phyloP scores from a whole-genome alignment of 2,113 vertebrate genomes.

The Corythornis madagascariensis region DNA sequence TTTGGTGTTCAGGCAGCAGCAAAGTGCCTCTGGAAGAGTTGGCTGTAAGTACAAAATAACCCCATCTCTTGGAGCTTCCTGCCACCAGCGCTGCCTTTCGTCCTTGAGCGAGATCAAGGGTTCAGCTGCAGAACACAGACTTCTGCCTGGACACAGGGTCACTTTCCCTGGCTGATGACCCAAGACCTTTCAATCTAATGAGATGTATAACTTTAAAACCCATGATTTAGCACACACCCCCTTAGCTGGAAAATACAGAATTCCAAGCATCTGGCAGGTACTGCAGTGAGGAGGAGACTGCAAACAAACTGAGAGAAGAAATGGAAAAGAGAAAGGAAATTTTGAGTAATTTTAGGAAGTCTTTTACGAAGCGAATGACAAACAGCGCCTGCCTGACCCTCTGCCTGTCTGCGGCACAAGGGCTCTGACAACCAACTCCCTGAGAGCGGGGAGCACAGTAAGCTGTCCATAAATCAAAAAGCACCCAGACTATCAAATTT shows the following conservation, averaged over 20 bases:
- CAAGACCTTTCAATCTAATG: background rate
- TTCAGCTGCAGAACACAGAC: background rate
- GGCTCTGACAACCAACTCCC: background rate
- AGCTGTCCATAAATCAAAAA: slow-evolving; percentile 40
- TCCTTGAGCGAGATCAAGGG: background rate
- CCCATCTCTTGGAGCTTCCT: background rate
- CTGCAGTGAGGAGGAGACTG: background rate
- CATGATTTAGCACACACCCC: background rate
- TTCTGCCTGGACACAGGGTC: background rate
- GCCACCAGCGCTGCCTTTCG: background rate
- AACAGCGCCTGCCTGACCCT: slow-evolving; percentile 2
- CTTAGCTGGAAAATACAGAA: background rate
- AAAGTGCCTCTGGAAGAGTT: background rate
- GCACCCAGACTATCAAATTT: background rate
- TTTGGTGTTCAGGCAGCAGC: background rate
- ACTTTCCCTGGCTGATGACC: background rate
- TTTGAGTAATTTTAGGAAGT: background rate
- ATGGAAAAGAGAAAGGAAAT: background rate
- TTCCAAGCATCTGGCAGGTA: background rate
- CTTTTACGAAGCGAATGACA: background rate
- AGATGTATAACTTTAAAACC: background rate
- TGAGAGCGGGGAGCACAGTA: background rate
- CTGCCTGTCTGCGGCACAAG: background rate
- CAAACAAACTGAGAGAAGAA: background rate
- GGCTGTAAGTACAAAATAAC: background rate